Conservation (phyloP, 2,888 invertebrate species). For the Brenthis hecate region DNA sequence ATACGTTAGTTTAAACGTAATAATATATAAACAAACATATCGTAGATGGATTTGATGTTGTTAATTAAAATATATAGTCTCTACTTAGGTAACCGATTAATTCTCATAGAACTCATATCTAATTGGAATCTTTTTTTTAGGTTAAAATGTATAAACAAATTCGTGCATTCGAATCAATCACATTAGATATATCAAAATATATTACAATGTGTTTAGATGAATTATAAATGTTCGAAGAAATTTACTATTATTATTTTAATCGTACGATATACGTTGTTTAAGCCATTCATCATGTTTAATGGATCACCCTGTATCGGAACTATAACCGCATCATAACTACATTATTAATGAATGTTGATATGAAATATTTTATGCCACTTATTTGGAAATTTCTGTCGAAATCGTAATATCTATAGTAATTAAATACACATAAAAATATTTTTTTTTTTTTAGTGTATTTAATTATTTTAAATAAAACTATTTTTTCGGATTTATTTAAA, state of each 20-base stretch:
- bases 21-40: too few relatives aligned
- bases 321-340: constrained; percentile 25
- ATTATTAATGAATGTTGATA: constrained; percentile 24
- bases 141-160: too few relatives aligned
- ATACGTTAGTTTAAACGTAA: too few relatives aligned
- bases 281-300: constrained; percentile 28
- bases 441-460: neutral
- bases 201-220: neutral
- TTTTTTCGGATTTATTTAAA: neutral
- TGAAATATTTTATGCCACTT: constrained; percentile 20
- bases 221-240: constrained; percentile 1
- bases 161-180: too few relatives aligned
- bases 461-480: neutral
- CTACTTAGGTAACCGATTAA: too few relatives aligned
- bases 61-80: too few relatives aligned
- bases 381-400: constrained; percentile 13
- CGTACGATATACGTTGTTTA: constrained; percentile 9
- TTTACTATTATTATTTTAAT: constrained; percentile 28
- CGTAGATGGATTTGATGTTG: too few relatives aligned
- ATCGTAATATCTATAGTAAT: neutral
- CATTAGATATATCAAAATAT: neutral
- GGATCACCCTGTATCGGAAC: constrained; percentile 19
- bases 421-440: too few relatives aligned
- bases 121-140: too few relatives aligned
- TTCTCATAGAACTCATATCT: too few relatives aligned